Base-by-base conservation (phyloP, 1,140 invertebrate species). In the Drosophila dunni region DNA sequence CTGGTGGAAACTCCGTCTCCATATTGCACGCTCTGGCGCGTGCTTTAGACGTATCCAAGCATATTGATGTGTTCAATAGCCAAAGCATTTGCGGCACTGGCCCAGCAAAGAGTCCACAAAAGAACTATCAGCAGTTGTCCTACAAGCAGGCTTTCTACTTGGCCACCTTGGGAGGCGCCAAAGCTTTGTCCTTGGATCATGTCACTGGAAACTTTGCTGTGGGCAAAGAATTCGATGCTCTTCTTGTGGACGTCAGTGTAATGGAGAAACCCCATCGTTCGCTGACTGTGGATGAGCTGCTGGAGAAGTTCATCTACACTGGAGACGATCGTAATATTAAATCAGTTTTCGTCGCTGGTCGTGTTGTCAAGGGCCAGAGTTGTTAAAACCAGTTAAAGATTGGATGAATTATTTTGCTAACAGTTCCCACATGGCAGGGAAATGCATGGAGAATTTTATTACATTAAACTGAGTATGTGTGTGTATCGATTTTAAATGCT, bases 171-270 rank as follows among this genome's bases (percentile, higher is more conserved):
- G 97, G 97, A 29, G 97, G 97, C 9, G 97, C 97, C 71, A 94
- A 94, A 94, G 97, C 96, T 15, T 91, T 98, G 17, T 93, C 94
- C 3, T 82, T 98, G 56, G 95, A 95, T 11, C 88, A 96, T 44
- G 92, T 94, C 86, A 95, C 96, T 46, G 97, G 97, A 13, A 97
- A 95, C 92, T 97, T 98, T 86, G 92, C 94, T 81, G 86, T 95
- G 5, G 96, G 96, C 36, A 98, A 98, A 91, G 94, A 97, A 63
- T 98, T 98, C 88, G 97, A 98, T 93, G 97, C 97, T 5, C 91
- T 98, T 0, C 71, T 97, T 1, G 91, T 96, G 51, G 95, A 96
- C 80, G 85, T 94, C 13, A 83, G 93, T 40, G 82, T 93, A 15
- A 93, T 95, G n/a, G 92, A 94, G 13, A 93, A 95, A 2, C 78